Evolutionary conservation across 2,888 invertebrate genomes (phyloP), one percentile per base, ranked within the genome.

Genomic region (Caenorhabditis becei): DNA sequence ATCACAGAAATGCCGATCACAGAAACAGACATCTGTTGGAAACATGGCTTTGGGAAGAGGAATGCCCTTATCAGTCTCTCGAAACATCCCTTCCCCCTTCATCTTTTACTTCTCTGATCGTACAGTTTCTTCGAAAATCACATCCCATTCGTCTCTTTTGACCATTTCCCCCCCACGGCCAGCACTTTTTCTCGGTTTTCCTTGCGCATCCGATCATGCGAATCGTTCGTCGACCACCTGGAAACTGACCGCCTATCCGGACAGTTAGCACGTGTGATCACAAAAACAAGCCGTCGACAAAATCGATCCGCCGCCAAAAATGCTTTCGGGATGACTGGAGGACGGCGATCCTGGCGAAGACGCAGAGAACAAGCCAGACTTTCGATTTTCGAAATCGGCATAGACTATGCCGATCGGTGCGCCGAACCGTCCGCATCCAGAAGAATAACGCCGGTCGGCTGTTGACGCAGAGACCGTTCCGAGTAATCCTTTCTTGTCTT

Each of bases 321-420:
- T 24, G 58, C 32, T 49, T 11, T 18, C 32, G 4, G 32, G 32
- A 32, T 32, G n/a, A 32, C 32, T 4, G 32, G 20, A 5, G 18
- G 37, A 54, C 26, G 53, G 10, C 53, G 54, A 56, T 41, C 54
- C 35, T 44, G 53, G 41, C 66, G 66, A 14, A 63, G 63, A 63
- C 63, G 26, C 28, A 14, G 24, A 23, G 58, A 58, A 35, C 23
- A 58, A 35, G 23, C 20, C 28, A 41, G 44, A 71, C 71, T 72
- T 72, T 72, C 71, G 71, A 72, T 72, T 72, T 72, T 26, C 63
- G 61, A 61, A 44, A 61, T 65, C 58, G 47, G 72, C 51, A 63
- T 62, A 71, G 62, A 71, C 54, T 62, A 54, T 62, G 53, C 44
- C 16, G 23, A 23, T 23, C 44, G 24, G 20, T 11, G n/a, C n/a